Conservation (phyloP, 37 sponge, comb jelly and placozoan species). For the Spongia lamella region DNA sequence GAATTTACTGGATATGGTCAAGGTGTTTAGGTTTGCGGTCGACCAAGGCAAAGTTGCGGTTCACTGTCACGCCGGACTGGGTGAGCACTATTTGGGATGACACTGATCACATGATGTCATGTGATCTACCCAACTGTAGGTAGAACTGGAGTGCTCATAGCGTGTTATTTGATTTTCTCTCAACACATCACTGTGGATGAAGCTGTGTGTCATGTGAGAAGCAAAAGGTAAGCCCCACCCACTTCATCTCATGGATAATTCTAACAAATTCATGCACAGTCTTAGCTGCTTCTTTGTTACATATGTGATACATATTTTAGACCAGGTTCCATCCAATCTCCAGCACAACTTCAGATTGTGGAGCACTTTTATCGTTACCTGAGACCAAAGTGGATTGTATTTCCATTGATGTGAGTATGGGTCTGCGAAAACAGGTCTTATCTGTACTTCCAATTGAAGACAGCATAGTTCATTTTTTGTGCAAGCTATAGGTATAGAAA, state of each 20-base stretch:
- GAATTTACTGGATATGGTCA: constrained; percentile 84
- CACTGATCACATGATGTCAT: not conserved
- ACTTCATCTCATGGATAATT: not conserved
- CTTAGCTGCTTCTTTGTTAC: constrained; percentile 4
- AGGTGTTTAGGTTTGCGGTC: constrained; percentile 90
- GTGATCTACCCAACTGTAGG: constrained; percentile 29
- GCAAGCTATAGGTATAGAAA: no score
- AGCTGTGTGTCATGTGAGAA: constrained; percentile 72
- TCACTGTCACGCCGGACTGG: constrained; percentile 94
- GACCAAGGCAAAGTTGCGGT: constrained; percentile 78
- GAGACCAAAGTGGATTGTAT: constrained; percentile 70
- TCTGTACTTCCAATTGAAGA: no score
- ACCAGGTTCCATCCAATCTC: constrained; percentile 86
- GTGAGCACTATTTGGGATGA: constrained; percentile 3
- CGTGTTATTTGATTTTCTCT: constrained; percentile 87
- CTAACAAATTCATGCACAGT: constrained; percentile 1
- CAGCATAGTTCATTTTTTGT: no score
- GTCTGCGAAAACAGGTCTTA: no score
- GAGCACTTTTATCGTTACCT: constrained; percentile 61
- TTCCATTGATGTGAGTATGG: constrained; percentile 20
- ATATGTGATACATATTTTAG: no score
- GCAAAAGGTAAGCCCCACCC: constrained; percentile 54
- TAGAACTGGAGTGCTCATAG: constrained; percentile 95
- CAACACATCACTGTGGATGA: constrained; percentile 59
- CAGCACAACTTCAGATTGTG: constrained; percentile 79